A percentile compares a stretch with the other conserved stretches of the same genome.
These are phyloP conservation scores for Aphodius sticticus DNA, from an alignment of 2,888 invertebrate genomes.

Conservation along the genomic window DNA sequence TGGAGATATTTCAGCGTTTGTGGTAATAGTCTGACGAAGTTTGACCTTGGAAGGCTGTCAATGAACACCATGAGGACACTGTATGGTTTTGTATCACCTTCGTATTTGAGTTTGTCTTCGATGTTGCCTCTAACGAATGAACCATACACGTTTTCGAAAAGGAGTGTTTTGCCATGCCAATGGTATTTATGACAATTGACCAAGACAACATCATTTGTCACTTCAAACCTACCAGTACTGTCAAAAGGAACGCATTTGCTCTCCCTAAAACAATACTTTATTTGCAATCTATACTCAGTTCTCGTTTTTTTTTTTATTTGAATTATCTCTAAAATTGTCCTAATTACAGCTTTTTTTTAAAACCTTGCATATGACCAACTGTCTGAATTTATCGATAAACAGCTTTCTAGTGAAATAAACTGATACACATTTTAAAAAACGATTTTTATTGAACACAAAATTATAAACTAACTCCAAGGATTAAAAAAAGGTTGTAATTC, in stretches of 20 bases:
- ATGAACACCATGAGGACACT: constrained; percentile 83
- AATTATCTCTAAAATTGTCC: too few relatives aligned
- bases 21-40: constrained; percentile 78
- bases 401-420: too few relatives aligned
- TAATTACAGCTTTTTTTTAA: too few relatives aligned
- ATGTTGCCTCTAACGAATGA: constrained; percentile 61
- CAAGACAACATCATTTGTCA: constrained; percentile 60
- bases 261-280: constrained; percentile 53
- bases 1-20: constrained; percentile 73
- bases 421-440: too few relatives aligned
- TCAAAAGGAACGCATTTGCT: constrained; percentile 62
- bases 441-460: too few relatives aligned
- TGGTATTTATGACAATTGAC: constrained; percentile 60
- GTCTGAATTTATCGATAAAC: too few relatives aligned
- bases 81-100: constrained; percentile 54
- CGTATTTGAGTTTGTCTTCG: constrained; percentile 60
- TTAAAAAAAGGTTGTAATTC: too few relatives aligned
- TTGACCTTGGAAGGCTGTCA: constrained; percentile 83
- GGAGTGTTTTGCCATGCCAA: constrained; percentile 49
- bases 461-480: too few relatives aligned
- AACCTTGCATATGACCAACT: too few relatives aligned
- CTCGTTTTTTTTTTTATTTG: too few relatives aligned
- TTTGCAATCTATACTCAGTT: not conserved
- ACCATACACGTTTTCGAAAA: constrained; percentile 65
- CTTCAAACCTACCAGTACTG: constrained; percentile 51